These are phyloP conservation scores for Drosophila infuscata DNA, from an alignment of 2,888 invertebrate genomes.

Conservation along the genomic window DNA sequence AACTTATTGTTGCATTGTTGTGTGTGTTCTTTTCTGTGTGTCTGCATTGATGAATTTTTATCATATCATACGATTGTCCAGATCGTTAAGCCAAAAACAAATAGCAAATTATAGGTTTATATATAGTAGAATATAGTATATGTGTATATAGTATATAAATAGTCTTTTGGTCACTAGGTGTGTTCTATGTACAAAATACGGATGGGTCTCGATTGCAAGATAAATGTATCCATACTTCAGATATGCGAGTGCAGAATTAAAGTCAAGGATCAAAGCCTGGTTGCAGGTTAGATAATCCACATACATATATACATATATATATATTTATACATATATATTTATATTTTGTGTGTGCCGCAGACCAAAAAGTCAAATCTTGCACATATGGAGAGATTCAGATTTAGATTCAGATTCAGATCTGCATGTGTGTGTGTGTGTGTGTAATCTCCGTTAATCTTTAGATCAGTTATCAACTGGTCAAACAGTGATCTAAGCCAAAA, in stretches of 20 bases:
- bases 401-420: not conserved
- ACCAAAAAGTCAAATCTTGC: conserved; percentile 13
- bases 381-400: conserved; percentile 4
- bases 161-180: not conserved
- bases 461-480: conserved; percentile 13
- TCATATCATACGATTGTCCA: too few species aligned
- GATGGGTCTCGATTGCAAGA: not conserved
- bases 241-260: not conserved
- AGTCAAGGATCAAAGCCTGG: not conserved
- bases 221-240: not conserved
- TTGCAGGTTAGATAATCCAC: not conserved
- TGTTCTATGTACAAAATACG: not conserved
- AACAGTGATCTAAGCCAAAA: conserved; percentile 21
- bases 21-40: too few species aligned
- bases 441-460: not conserved
- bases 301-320: not conserved
- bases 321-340: not conserved
- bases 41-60: too few species aligned
- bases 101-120: too few species aligned
- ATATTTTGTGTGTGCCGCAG: conserved; percentile 1
- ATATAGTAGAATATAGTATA: too few species aligned
- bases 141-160: too few species aligned
- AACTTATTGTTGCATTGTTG: not conserved
- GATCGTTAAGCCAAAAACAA: too few species aligned
- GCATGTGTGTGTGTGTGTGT: not conserved